Base-by-base conservation (phyloP, 1,140 invertebrate species). In the Cepaea nemoralis region DNA sequence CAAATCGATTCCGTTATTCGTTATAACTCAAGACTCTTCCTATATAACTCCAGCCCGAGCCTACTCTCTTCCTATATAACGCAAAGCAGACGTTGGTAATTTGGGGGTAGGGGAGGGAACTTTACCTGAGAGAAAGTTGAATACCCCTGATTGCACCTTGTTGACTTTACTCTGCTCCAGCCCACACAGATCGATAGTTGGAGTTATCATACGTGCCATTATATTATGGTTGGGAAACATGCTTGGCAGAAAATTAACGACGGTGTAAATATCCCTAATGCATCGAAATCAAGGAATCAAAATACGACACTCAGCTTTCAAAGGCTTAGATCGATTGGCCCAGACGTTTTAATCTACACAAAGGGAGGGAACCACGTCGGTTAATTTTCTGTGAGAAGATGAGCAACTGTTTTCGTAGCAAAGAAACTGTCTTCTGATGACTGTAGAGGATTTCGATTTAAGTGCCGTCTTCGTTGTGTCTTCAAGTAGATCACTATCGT, bases 241-340 rank as follows among this genome's bases (percentile, higher is more conserved):
- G 22, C 42, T 48, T 33, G 37, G 19, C 55, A 22, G 33, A 75
- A 10, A 50, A 31, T 14, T 63, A 63, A 42, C 14, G 16, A 63
- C 12, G 50, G 50, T 27, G 59, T 77, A 77, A 77, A 77, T 66
- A 77, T 77, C 75, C 42, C 33, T 59, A 77, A 77, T 77, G 55
- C 75, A 77, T 63, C 50, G 37, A 3, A 63, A 77, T 66, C 75
- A 37, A 33, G 10, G 8, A 76, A 77, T 77, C 48, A 77, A 59
- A 77, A 77, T 40, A 77, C 55, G 50, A 39, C 16, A n/a, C 70
- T 40, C 1, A 10, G 37, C 31, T 40, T 27, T 50, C 22, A 75
- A 55, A 75, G 10, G 1, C n/a, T 1, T 75, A 45, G 1, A 55
- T 45, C 45, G 40, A 75, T 55, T 14, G 1, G 12, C 33, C 24